A percentile compares a stretch with the other conserved stretches of the same genome.
Evolutionary conservation across 2,113 vertebrate genomes (phyloP).

Genomic region (Ramphastos sulfuratus): DNA sequence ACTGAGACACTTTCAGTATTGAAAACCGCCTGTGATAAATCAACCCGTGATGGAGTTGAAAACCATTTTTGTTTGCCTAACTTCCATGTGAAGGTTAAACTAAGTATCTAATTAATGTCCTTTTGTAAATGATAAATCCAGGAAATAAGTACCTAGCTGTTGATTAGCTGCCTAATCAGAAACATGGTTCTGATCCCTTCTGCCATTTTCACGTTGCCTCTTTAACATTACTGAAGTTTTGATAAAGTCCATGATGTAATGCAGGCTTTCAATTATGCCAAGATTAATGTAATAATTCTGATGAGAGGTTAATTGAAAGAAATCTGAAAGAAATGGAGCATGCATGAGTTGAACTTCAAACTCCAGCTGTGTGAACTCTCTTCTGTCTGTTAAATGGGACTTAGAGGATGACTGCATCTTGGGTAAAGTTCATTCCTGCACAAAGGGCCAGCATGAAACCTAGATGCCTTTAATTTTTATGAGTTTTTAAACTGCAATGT

Average conservation of each 20-base stretch:
- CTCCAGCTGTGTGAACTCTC: slow-evolving; percentile 17
- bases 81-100: neutral
- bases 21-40: neutral
- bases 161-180: slow-evolving; percentile 38
- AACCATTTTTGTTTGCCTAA: neutral
- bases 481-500: neutral
- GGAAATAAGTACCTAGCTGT: neutral
- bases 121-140: neutral
- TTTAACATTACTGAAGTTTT: neutral
- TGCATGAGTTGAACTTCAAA: slow-evolving; percentile 14
- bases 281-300: slow-evolving; percentile 59
- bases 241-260: slow-evolving; percentile 12
- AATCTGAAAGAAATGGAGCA: slow-evolving; percentile 45
- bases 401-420: neutral
- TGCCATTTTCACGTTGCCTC: neutral
- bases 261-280: slow-evolving; percentile 36
- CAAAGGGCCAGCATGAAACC: neutral
- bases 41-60: neutral
- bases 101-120: slow-evolving; percentile 8
- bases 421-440: neutral
- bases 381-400: neutral
- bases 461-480: slow-evolving; percentile 19
- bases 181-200: neutral
- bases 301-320: slow-evolving; percentile 50
- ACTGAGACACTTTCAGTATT: neutral